Evolutionary conservation across 2,113 vertebrate species (phyloP), one percentile per base, ranked within the genome.

Genomic region (Psephotus haematonotus): DNA sequence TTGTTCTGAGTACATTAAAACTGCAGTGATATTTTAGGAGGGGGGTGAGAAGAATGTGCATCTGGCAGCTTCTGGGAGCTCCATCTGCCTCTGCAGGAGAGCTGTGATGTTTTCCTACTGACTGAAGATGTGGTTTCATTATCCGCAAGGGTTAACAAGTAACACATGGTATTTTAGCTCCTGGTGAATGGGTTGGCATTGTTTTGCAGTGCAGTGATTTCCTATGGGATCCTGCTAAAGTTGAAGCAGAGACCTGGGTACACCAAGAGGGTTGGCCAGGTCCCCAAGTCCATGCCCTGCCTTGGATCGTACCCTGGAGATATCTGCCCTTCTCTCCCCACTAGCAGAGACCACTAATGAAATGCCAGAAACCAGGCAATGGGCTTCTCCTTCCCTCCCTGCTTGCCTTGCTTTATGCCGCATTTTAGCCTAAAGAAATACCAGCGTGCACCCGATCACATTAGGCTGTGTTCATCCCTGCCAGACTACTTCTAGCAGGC

Each of bases 1-100:
- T 96, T 29, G 5, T 82, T 84, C 63, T 53, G 44, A 96, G 94
- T 91, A 96, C 97, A 97, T 96, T 96, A 92, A 98, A 98, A 97
- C 96, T 86, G 70, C 39, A 55, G 90, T 74, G 90, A 88, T 97
- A 84, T 96, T 97, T 92, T 41, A 84, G 81, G 82, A 35, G 43
- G 15, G 18, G 6, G 9, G 17, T 68, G 83, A 89, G 55, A 86
- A 96, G 93, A 96, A 67, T 63, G 13, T 90, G 82, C 87, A 95
- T 95, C 94, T 96, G 91, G 88, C 68, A 95, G 74, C 88, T 95
- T 95, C 84, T 96, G 87, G 93, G 82, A 95, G 69, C 94, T 90
- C 62, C 24, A 63, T 29, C 77, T 95, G 68, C 86, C 86, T 93
- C 43, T 90, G 67, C 78, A 84, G 94, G 94, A 91, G 23, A 97